Evolutionary conservation across 2,888 invertebrate genomes (phyloP).

Genomic region (Agonopterix alstromeriana): DNA sequence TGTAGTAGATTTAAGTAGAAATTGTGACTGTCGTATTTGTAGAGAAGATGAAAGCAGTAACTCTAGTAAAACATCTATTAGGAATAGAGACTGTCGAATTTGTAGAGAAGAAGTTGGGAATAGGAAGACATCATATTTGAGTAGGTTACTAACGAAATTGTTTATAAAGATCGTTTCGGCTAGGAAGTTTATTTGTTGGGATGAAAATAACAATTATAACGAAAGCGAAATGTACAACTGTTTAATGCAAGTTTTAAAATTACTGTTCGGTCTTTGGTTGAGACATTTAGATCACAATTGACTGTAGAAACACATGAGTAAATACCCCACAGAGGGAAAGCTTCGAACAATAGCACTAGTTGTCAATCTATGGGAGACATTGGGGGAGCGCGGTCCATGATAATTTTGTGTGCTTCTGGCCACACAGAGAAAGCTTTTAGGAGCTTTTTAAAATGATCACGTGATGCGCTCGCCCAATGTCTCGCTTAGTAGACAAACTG

Average conservation of each 20-base stretch:
- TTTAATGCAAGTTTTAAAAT: slow-evolving; percentile 54
- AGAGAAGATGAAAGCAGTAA: slow-evolving; percentile 8
- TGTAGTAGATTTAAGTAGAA: slow-evolving; percentile 34
- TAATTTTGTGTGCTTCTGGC: too few species aligned
- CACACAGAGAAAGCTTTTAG: too few species aligned
- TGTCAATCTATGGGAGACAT: too few species aligned
- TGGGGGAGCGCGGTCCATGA: too few species aligned
- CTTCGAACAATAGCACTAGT: too few species aligned
- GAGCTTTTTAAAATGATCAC: too few species aligned
- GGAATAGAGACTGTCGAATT: slow-evolving; percentile 43
- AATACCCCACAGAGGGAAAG: too few species aligned
- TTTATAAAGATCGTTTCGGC: slow-evolving; percentile 44
- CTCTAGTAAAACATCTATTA: not conserved
- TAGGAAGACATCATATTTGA: slow-evolving; percentile 29
- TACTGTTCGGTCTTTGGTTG: slow-evolving; percentile 67
- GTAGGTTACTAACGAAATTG: slow-evolving; percentile 42
- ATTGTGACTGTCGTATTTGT: slow-evolving; percentile 43
- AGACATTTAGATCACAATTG: slow-evolving; percentile 63
- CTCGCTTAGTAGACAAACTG: too few species aligned
- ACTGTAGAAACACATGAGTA: not conserved
- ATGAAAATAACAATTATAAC: slow-evolving; percentile 52
- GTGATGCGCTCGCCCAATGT: too few species aligned
- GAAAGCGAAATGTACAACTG: slow-evolving; percentile 59
- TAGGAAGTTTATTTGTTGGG: slow-evolving; percentile 48
- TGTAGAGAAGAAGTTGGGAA: slow-evolving; percentile 6